Conservation (phyloP, 2,797 vertebrate genomes). For the Syngnathus rostellatus region DNA sequence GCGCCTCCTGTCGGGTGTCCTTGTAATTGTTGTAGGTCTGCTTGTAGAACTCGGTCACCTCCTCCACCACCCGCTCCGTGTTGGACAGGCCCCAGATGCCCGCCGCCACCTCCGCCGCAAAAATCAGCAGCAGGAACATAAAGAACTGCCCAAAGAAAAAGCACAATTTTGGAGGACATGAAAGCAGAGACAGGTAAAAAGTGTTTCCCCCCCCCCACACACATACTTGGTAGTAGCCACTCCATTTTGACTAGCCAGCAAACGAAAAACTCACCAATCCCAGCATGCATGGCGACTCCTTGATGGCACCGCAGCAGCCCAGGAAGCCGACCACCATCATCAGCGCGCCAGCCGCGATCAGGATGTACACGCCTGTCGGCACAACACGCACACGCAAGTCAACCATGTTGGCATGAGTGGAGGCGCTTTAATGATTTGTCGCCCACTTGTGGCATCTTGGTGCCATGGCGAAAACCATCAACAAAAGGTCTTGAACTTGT, state of each 20-base stretch:
- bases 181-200: neutral
- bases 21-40: conserved; percentile 71
- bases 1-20: conserved; percentile 41
- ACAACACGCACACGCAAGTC: conserved; percentile 10
- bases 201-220: no score
- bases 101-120: conserved; percentile 86
- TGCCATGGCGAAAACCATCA: neutral
- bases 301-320: conserved; percentile 93
- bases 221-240: no score
- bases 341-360: conserved; percentile 88
- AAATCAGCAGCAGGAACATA: conserved; percentile 87
- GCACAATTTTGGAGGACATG: neutral
- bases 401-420: no score
- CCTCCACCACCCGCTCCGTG: conserved; percentile 78
- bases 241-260: neutral
- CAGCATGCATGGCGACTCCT: conserved; percentile 95
- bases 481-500: neutral
- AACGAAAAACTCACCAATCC: conserved; percentile 76
- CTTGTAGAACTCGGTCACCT: conserved; percentile 77
- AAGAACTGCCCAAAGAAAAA: conserved; percentile 76
- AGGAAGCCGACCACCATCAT: conserved; percentile 98
- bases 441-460: neutral
- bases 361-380: conserved; percentile 82
- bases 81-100: conserved; percentile 94
- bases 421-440: no score